Evolutionary conservation across 2,888 invertebrate species (phyloP), one percentile per base, ranked within the genome.

Genomic region (Petrolisthes manimaculis): DNA sequence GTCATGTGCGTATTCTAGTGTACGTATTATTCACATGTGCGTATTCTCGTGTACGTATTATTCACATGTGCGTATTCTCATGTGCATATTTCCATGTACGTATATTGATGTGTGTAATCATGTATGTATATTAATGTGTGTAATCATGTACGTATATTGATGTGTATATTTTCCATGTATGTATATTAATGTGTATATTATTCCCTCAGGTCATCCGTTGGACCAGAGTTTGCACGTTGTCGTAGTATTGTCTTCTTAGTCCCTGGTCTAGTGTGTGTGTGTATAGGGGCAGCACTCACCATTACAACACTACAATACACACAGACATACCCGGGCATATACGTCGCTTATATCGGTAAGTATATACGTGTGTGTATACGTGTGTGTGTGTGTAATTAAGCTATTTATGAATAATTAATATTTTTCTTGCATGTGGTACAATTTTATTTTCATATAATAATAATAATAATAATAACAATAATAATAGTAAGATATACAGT

Each of bases 211-310:
- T 91, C 90, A 3, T 90, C 89, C 18, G 98, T 99, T 89, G 98
- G 98, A 0, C 95, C 96, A 1, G 96, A 96, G 91, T 98, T 97
- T 94, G 96, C 97, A 18, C 95, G 96, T 91, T 95, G 95, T 85
- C 95, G 97, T 92, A 97, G 97, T 90, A 95, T 96, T 85, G 94
- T 96, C 86, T 98, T 97, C 93, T 94, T 96, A 69, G 94, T 96
- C 83, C 93, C 97, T 89, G 96, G 96, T 61, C 92, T 97, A 89
- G 93, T 98, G 90, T 95, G 96, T 92, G 93, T 98, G 88, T 94
- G 95, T 89, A 94, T 96, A 92, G 97, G 96, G 24, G 95, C 97
- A 91, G 97, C 96, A 78, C 95, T 98, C 54, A 97, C 97, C 5
- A 95, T 96, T 91, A 96, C 96, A 92, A 96, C 95, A 61, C 94